Base-by-base conservation (phyloP, 2,797 vertebrate genomes). In the Morus bassanus region DNA sequence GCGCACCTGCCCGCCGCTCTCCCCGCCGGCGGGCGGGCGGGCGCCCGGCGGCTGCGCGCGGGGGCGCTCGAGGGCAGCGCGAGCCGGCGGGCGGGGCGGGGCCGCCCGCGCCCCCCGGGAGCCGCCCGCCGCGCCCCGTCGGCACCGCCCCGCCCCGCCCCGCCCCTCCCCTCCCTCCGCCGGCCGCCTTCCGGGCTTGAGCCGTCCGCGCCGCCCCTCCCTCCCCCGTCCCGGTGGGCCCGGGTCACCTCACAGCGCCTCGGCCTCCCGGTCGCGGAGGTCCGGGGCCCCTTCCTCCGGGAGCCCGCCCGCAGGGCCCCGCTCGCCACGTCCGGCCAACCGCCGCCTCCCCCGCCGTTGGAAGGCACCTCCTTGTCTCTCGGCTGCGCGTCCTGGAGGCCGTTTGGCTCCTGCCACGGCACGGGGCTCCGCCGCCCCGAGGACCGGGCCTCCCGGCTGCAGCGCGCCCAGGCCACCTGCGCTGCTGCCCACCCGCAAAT, bases 1-100 rank as follows among this genome's bases (percentile, higher is more conserved):
- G 76, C 91, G 59, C 88, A 91, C 88, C 92, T 84, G 92, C 92
- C 68, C 92, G 95, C 95, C 95, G 94, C 90, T 86, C 88, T 86
- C 72, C 50, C 76, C 54, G 93, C 90, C 13, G 41, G 41, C 41
- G 37, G 77, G 86, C 88, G 96, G 97, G 61, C 33, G 63, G 63
- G 63, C 27, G 74, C 57, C 57, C 59, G 41, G 19, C 33, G 48
- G 46, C 33, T 28, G 76, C 48, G 39, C 37, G 87, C 82, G 91
- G 87, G 91, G 91, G 87, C 91, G 87, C 91, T 90, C 91, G 82
- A 90, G 92, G 87, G 82, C 82, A 80, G 75, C 68, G 39, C 59
- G 67, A 73, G 25, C 56, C 67, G 50, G 45, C 67, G 73, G 85
- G 85, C 43, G 45, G 78, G 78, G 76, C 59, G 65, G 88, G 31